Base-by-base conservation (phyloP, 2,797 vertebrate genomes). In the Neosilurus hyrtlii region DNA sequence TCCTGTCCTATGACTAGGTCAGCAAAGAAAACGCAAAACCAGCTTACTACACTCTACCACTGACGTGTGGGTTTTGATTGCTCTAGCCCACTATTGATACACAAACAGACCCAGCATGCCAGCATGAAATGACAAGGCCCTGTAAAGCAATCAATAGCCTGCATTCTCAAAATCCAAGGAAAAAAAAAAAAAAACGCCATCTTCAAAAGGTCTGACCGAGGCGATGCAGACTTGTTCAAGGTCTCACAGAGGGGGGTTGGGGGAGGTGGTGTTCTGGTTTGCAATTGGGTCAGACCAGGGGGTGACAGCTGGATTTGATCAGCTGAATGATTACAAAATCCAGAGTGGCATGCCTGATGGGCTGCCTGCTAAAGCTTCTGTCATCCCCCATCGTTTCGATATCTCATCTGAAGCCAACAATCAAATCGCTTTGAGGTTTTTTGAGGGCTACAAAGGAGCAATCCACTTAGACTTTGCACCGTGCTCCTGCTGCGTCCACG, bases 131-230 rank as follows among this genome's bases (percentile, higher is more conserved):
- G 91, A 89, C 84, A 83, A 88, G 70, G 71, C 86, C 85, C 88
- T 93, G 86, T 80, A 89, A 91, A 90, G 91, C 86, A 90, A 92
- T 93, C 90, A 89, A 93, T 93, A 84, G 76, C 86, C 89, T 90
- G 90, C 87, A 92, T 89, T 89, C 85, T 82, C 54, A 81, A 83
- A 89, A 93, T 90, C 90, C 88, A 88, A 87, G 82, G 43, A 4
- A 43, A 43, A 90, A 89, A 84, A 85, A 84, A 85, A 52, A 30
- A 30, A 30, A 30, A 30, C 30, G 82, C 77, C 72, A 77, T 85
- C 87, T 91, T 92, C 86, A 92, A 92, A 52, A 92, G 87, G 84
- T 82, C 86, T 89, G 88, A 77, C 51, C 51, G 43, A 63, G 87
- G 86, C 90, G 89, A 85, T 88, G 57, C 51, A 82, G 86, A 85